Conservation (phyloP, 2,888 invertebrate species). For the Drepana falcataria region DNA sequence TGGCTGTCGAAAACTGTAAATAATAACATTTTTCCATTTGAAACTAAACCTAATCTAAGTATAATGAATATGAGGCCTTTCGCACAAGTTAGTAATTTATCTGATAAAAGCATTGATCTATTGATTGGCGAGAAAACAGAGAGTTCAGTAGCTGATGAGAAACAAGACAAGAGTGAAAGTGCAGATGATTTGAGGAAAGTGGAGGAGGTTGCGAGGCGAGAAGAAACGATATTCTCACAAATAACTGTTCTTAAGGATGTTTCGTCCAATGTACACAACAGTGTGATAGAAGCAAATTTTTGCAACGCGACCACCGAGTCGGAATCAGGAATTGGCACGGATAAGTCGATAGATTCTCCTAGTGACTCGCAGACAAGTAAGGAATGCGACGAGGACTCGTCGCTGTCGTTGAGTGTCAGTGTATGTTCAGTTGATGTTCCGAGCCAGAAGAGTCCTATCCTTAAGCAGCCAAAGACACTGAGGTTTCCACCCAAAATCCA, state of each 20-base stretch:
- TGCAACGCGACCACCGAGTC: constrained; percentile 63
- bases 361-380: constrained; percentile 70
- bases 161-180: constrained; percentile 26
- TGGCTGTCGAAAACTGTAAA: constrained; percentile 73
- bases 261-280: constrained; percentile 63
- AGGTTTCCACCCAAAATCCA: constrained; percentile 84
- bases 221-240: constrained; percentile 68
- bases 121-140: constrained; percentile 32
- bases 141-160: constrained; percentile 13
- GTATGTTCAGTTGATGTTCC: constrained; percentile 58
- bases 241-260: constrained; percentile 71
- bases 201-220: constrained; percentile 59
- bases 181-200: constrained; percentile 45
- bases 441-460: constrained; percentile 84
- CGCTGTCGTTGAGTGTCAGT: constrained; percentile 64
- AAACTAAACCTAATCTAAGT: constrained; percentile 30
- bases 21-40: constrained; percentile 63
- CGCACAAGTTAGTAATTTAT: constrained; percentile 60
- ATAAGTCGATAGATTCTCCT: constrained; percentile 71
- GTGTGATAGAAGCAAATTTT: constrained; percentile 68
- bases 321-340: constrained; percentile 70
- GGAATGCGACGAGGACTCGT: constrained; percentile 72
- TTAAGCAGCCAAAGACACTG: constrained; percentile 89
- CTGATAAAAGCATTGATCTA: constrained; percentile 48
- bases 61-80: constrained; percentile 63